Conservation (phyloP, 2,888 invertebrate genomes). For the Allophyes oxyacanthae region DNA sequence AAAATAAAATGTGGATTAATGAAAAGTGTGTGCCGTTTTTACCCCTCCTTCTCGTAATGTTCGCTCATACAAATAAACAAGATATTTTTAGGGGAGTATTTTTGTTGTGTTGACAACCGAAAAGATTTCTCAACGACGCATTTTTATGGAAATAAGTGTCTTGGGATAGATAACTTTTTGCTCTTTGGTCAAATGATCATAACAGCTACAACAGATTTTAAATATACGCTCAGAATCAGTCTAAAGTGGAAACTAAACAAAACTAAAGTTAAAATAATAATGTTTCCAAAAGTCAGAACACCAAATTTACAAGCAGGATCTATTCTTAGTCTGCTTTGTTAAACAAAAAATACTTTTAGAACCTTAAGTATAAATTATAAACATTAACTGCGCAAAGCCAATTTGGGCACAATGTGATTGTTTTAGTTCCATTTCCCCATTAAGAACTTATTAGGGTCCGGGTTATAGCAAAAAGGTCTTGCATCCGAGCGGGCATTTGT, state of each 20-base stretch:
- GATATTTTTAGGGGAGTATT: slow-evolving; percentile 20
- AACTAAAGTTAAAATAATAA: too few relatives aligned
- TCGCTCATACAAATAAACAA: slow-evolving; percentile 34
- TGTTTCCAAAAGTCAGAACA: too few relatives aligned
- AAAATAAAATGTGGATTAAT: slow-evolving; percentile 48
- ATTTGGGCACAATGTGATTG: slow-evolving; percentile 56
- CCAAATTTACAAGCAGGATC: background rate
- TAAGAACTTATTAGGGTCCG: slow-evolving; percentile 76
- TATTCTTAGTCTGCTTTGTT: background rate
- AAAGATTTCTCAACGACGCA: slow-evolving; percentile 22
- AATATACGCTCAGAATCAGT: too few relatives aligned
- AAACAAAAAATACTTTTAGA: slow-evolving; percentile 6
- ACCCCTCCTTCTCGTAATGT: slow-evolving; percentile 34
- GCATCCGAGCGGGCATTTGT: slow-evolving; percentile 74
- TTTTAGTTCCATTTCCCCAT: slow-evolving; percentile 74
- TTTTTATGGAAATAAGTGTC: slow-evolving; percentile 16
- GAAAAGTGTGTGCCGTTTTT: slow-evolving; percentile 44
- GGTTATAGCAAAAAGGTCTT: slow-evolving; percentile 74
- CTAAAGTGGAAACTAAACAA: too few relatives aligned
- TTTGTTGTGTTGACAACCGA: slow-evolving; percentile 21
- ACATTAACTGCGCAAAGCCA: slow-evolving; percentile 54
- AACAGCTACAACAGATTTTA: too few relatives aligned
- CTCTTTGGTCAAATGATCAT: too few relatives aligned
- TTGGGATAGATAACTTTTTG: slow-evolving; percentile 30
- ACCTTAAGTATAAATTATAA: slow-evolving; percentile 33